Conservation (phyloP, 2,797 vertebrate genomes). For the Lepidocolaptes lacrymiger region DNA sequence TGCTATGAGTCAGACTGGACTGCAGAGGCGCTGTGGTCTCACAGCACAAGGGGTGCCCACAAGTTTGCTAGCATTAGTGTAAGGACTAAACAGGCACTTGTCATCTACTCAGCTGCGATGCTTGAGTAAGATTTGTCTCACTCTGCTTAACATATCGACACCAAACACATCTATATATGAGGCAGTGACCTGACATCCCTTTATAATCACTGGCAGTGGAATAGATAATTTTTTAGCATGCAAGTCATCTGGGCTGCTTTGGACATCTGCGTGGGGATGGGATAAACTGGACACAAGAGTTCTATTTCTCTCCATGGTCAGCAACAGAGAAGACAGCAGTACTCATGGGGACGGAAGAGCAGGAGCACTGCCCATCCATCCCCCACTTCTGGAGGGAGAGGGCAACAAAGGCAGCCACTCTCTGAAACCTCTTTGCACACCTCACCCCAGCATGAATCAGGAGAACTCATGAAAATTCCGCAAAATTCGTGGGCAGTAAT, state of each 20-base stretch:
- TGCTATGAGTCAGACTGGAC: not conserved
- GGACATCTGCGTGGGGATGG: not conserved
- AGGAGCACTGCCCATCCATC: not conserved
- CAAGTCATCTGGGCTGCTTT: not conserved
- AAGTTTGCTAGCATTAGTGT: not conserved
- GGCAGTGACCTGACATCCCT: not conserved
- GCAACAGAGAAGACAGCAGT: not conserved
- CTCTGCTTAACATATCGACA: not conserved
- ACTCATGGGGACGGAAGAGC: not conserved
- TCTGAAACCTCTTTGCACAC: not conserved
- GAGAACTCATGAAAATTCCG: not conserved
- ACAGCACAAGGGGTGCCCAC: rapidly evolving
- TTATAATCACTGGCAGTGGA: not conserved
- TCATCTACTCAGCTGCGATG: not conserved
- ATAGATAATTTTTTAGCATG: not conserved
- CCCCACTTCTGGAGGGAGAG: not conserved
- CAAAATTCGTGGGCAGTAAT: not conserved
- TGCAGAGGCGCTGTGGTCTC: not conserved
- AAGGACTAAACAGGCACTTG: not conserved
- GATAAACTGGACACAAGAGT: not conserved
- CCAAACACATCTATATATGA: not conserved
- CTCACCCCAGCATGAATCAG: not conserved
- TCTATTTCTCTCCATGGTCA: not conserved
- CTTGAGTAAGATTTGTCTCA: not conserved
- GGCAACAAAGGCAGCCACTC: rapidly evolving